A percentile compares a stretch with the other conserved stretches of the same genome.
phyloP scores from a whole-genome alignment of 1,140 invertebrate species.

The Himalopsyche phryganea region DNA sequence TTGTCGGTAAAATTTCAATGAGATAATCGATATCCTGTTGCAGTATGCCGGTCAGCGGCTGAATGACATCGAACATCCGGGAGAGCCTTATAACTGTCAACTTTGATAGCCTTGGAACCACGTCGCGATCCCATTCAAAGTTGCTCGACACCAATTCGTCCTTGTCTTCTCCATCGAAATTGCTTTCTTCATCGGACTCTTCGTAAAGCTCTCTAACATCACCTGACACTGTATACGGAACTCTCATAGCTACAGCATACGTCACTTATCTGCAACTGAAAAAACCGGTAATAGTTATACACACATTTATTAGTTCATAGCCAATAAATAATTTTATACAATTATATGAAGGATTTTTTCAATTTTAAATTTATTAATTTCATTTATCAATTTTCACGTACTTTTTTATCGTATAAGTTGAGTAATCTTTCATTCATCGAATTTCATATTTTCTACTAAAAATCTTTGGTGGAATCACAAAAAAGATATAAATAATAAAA shows the following conservation, averaged over 20 bases:
- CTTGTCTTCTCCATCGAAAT: slow-evolving; percentile 36
- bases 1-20: slow-evolving; percentile 46
- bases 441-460: too few relatives aligned
- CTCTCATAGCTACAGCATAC: slow-evolving; percentile 3
- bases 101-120: slow-evolving; percentile 43
- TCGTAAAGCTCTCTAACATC: slow-evolving; percentile 38
- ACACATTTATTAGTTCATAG: too few relatives aligned
- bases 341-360: too few relatives aligned
- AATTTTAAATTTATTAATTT: too few relatives aligned
- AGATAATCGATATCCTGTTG: slow-evolving; percentile 46
- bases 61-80: slow-evolving; percentile 42
- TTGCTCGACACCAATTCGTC: slow-evolving; percentile 43
- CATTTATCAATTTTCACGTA: too few relatives aligned
- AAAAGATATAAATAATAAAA: too few relatives aligned
- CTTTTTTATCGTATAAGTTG: too few relatives aligned
- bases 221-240: slow-evolving; percentile 5
- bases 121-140: slow-evolving; percentile 45
- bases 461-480: too few relatives aligned
- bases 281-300: too few relatives aligned
- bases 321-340: too few relatives aligned
- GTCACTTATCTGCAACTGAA: too few relatives aligned
- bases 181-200: slow-evolving; percentile 36
- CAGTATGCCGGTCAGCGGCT: slow-evolving; percentile 41
- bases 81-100: slow-evolving; percentile 39
- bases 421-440: too few relatives aligned